These are phyloP conservation scores for Drosophila cyrtoloma DNA, from an alignment of 2,888 invertebrate genomes.

Conservation along the genomic window DNA sequence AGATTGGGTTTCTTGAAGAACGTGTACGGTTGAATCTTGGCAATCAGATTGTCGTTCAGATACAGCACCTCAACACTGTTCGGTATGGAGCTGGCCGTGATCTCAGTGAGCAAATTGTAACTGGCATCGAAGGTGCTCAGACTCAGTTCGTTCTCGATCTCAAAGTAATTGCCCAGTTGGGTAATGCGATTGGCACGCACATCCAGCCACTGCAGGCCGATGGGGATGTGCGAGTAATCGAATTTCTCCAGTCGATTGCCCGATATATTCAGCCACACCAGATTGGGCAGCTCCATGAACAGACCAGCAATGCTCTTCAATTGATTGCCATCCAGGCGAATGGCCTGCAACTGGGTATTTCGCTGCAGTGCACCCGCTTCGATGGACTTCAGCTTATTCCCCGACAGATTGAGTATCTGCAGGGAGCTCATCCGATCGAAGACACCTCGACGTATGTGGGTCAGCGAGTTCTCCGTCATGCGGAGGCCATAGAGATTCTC, in stretches of 20 bases:
- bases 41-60: conserved; percentile 95
- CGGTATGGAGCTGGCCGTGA: conserved; percentile 92
- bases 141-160: conserved; percentile 89
- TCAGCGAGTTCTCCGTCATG: conserved; percentile 94
- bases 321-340: conserved; percentile 94
- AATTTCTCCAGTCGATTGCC: conserved; percentile 96
- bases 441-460: conserved; percentile 91
- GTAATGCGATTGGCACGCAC: conserved; percentile 94
- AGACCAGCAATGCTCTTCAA: conserved; percentile 93
- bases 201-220: conserved; percentile 94
- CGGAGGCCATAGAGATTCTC: conserved; percentile 94
- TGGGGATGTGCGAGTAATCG: conserved; percentile 94
- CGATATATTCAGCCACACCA: conserved; percentile 96
- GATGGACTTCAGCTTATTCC: conserved; percentile 92
- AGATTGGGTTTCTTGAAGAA: conserved; percentile 96
- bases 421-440: conserved; percentile 92
- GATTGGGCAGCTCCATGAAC: conserved; percentile 92
- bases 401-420: conserved; percentile 94
- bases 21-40: conserved; percentile 94
- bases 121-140: conserved; percentile 94
- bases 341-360: conserved; percentile 93
- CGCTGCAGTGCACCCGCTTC: conserved; percentile 93
- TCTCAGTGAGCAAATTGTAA: conserved; percentile 93
- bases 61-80: conserved; percentile 94
- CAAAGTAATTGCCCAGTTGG: conserved; percentile 92